A percentile compares a stretch with the other conserved stretches of the same genome.
Conservation (phyloP, 1,140 invertebrate species). For the Leptopilina boulardi region DNA sequence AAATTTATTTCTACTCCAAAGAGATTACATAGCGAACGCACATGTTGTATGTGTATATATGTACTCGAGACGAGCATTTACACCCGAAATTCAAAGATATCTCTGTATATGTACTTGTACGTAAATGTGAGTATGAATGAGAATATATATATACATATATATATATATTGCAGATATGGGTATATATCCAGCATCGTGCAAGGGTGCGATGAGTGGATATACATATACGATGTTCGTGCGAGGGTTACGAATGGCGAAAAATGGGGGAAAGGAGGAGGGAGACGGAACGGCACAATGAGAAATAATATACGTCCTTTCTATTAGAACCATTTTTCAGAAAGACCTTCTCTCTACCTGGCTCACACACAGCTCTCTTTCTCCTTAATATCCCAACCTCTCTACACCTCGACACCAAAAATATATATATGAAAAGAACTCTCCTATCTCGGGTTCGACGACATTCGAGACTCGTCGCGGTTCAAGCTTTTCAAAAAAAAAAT, state of each 20-base stretch:
- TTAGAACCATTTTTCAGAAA: conserved; percentile 59
- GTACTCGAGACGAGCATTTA: conserved; percentile 47
- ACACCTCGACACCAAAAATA: conserved; percentile 55
- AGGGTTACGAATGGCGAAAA: conserved; percentile 42
- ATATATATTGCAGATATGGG: conserved; percentile 21
- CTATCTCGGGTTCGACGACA: conserved; percentile 50
- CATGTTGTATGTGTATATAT: conserved; percentile 42
- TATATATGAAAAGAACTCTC: conserved; percentile 49
- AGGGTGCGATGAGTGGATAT: conserved; percentile 49
- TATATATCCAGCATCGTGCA: conserved; percentile 36
- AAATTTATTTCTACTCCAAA: conserved; percentile 56
- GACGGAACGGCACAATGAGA: conserved; percentile 53
- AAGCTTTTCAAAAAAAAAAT: conserved; percentile 43
- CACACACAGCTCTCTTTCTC: conserved; percentile 44
- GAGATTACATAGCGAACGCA: conserved; percentile 40
- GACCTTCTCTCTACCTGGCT: conserved; percentile 53
- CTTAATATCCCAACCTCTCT: conserved; percentile 54
- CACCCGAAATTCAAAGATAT: conserved; percentile 40
- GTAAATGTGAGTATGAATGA: conserved; percentile 38
- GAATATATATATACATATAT: neutral
- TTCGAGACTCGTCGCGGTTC: conserved; percentile 50
- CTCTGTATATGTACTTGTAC: conserved; percentile 37
- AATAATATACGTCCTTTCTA: conserved; percentile 62
- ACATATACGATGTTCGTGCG: conserved; percentile 33
- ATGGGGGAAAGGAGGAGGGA: conserved; percentile 31